Percentiles rank a stretch among this genome's conserved stretches.
Conservation (phyloP, 2,113 vertebrate species). For the Engraulis encrasicolus region DNA sequence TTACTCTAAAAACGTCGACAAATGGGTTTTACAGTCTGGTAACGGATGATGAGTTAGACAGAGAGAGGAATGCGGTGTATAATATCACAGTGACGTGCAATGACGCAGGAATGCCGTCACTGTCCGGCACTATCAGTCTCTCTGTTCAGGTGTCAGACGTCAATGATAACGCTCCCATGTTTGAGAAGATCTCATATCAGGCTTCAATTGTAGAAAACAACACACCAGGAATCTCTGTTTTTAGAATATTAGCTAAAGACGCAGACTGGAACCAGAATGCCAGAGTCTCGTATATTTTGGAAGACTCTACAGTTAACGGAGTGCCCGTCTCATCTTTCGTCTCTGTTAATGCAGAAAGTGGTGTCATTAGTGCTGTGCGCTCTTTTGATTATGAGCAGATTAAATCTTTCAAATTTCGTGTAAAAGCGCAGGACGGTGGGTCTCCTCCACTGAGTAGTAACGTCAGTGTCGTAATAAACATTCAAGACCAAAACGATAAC, state of each 20-base stretch:
- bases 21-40: constrained; percentile 51
- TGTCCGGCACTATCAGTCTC: constrained; percentile 56
- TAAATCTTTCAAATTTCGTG: constrained; percentile 30
- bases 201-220: constrained; percentile 40
- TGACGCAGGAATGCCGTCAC: constrained; percentile 58
- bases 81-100: no score
- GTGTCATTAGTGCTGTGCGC: constrained; percentile 33
- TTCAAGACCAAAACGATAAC: constrained; percentile 54
- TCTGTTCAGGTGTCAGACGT: constrained; percentile 58
- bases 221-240: constrained; percentile 35
- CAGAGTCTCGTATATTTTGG: constrained; percentile 27
- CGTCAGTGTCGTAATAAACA: constrained; percentile 33
- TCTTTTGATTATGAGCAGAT: constrained; percentile 48
- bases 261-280: constrained; percentile 35
- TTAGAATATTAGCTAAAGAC: constrained; percentile 38
- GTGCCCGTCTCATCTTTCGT: constrained; percentile 33
- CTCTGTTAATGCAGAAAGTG: constrained; percentile 38
- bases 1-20: constrained; percentile 49
- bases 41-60: constrained; percentile 47
- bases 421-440: constrained; percentile 44
- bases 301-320: constrained; percentile 1
- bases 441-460: constrained; percentile 31
- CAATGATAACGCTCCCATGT: constrained; percentile 66
- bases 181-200: constrained; percentile 25
- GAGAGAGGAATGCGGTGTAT: constrained; percentile 41